These are phyloP conservation scores for Chelonus formosanus DNA, from an alignment of 2,888 invertebrate genomes.

Conservation along the genomic window DNA sequence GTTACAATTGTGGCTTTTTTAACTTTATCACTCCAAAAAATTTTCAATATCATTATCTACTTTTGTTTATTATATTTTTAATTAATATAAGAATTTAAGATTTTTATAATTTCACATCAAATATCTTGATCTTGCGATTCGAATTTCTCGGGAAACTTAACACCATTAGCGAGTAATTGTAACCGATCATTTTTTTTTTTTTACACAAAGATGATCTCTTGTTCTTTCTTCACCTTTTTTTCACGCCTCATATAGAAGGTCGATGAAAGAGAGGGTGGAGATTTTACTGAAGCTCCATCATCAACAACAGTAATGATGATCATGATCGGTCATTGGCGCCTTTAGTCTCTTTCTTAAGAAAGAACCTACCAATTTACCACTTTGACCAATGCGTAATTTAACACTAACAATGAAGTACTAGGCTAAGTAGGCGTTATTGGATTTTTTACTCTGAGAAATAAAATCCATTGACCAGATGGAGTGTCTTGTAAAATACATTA, in stretches of 20 bases:
- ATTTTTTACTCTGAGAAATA: conserved; percentile 7
- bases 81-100: neutral
- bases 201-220: conserved; percentile 13
- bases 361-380: conserved; percentile 33
- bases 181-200: conserved; percentile 19
- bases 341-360: conserved; percentile 11
- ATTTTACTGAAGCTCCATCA: neutral
- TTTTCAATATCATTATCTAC: neutral
- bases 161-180: conserved; percentile 20
- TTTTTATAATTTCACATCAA: neutral
- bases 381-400: conserved; percentile 28
- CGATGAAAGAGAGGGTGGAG: conserved; percentile 3
- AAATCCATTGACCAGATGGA: conserved; percentile 7
- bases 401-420: conserved; percentile 19
- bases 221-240: conserved; percentile 20
- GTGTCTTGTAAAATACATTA: neutral
- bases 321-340: conserved; percentile 32
- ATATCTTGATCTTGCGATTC: conserved; percentile 20
- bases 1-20: conserved; percentile 15
- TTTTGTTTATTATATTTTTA: conserved; percentile 6
- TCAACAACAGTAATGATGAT: conserved; percentile 31
- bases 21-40: conserved; percentile 1
- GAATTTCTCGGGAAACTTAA: conserved; percentile 28
- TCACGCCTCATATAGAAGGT: conserved; percentile 20
- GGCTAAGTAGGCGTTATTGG: conserved; percentile 27